phyloP scores from a whole-genome alignment of 1,140 invertebrate genomes.

The Solen grandis region DNA sequence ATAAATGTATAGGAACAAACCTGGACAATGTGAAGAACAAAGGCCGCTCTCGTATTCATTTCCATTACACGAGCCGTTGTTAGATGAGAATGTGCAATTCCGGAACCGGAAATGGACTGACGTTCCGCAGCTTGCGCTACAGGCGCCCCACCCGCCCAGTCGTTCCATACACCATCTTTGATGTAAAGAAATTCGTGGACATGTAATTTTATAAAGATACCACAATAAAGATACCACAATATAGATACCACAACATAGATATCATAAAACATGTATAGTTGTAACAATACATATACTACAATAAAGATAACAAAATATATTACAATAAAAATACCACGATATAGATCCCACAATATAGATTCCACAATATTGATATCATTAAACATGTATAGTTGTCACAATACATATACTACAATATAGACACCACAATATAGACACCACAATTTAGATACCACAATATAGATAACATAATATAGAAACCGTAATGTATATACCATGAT shows the following conservation, averaged over 20 bases:
- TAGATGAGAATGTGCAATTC: constrained; percentile 14
- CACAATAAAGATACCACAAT: neutral
- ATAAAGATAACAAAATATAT: too few species aligned
- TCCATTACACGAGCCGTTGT: constrained; percentile 26
- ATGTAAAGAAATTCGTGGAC: neutral
- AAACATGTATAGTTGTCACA: neutral
- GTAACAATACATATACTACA: too few species aligned
- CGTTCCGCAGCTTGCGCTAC: constrained; percentile 32
- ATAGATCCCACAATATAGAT: neutral
- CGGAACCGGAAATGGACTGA: constrained; percentile 41
- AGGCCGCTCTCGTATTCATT: constrained; percentile 9
- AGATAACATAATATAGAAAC: too few species aligned
- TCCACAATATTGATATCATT: neutral
- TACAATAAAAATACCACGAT: neutral
- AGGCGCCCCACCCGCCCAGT: constrained; percentile 25
- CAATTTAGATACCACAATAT: neutral
- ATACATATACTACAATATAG: neutral
- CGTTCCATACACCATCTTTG: constrained; percentile 25
- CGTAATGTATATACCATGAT: too few species aligned
- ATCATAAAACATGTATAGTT: neutral
- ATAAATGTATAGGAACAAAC: too few species aligned
- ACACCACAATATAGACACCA: neutral
- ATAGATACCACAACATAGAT: too few species aligned
- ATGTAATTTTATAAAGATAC: neutral
- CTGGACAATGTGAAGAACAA: constrained; percentile 32